Percentiles rank a stretch among this genome's conserved stretches.
Conservation (phyloP, 1,140 invertebrate genomes). For the Euschistus heros region DNA sequence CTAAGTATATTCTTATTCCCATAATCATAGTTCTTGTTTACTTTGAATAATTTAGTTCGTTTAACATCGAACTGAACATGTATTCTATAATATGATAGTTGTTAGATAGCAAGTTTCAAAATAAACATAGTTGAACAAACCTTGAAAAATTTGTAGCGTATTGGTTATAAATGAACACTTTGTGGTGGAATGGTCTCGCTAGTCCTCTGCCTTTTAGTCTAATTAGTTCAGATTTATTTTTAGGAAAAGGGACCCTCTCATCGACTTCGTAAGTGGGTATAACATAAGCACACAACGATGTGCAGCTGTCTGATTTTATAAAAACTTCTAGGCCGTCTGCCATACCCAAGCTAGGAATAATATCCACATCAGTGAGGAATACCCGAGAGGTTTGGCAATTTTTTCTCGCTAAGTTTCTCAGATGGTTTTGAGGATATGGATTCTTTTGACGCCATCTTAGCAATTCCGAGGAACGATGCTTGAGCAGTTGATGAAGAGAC, state of each 20-base stretch:
- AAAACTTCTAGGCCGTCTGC: conserved; percentile 58
- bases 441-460: conserved; percentile 55
- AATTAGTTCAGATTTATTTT: conserved; percentile 64
- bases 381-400: conserved; percentile 60
- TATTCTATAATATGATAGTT: too few relatives aligned
- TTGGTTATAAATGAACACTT: conserved; percentile 87
- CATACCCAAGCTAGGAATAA: conserved; percentile 61
- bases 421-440: conserved; percentile 76
- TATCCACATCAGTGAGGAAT: conserved; percentile 75
- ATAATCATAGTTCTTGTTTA: too few relatives aligned
- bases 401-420: conserved; percentile 71
- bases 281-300: conserved; percentile 68
- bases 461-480: conserved; percentile 40
- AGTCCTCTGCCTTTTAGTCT: conserved; percentile 59
- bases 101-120: not conserved
- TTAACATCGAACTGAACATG: too few relatives aligned
- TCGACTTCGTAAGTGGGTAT: conserved; percentile 87
- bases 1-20: too few relatives aligned
- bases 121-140: conserved; percentile 37
- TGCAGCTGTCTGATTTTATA: conserved; percentile 39
- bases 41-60: too few relatives aligned
- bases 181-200: conserved; percentile 82
- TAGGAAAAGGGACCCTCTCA: conserved; percentile 59
- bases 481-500: conserved; percentile 43
- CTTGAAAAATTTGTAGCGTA: conserved; percentile 85